These are phyloP conservation scores for Apodemus agrarius DNA, from an alignment of 2,797 vertebrate species.

Conservation along the genomic window DNA sequence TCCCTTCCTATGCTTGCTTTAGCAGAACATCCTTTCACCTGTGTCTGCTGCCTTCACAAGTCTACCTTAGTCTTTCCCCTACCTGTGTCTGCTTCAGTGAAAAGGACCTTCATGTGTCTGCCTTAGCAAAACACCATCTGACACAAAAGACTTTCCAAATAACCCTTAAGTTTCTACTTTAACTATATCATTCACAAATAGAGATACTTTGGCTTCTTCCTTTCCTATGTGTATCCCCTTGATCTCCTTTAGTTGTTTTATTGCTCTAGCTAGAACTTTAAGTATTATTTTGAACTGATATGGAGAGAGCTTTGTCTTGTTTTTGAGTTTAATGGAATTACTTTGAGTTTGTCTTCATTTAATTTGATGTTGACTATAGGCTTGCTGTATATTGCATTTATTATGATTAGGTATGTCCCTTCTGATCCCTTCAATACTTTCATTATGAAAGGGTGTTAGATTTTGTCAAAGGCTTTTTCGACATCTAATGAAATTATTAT, in stretches of 20 bases:
- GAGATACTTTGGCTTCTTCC: not conserved
- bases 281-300: not conserved
- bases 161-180: not conserved
- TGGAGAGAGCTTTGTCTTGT: not conserved
- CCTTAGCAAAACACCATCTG: too few species aligned
- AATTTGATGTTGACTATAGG: not conserved
- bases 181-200: not conserved
- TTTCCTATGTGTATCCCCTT: not conserved
- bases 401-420: not conserved
- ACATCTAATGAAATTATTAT: not conserved
- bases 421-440: not conserved
- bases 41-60: too few species aligned
- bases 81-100: too few species aligned
- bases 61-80: too few species aligned
- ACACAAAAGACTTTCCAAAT: not conserved
- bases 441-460: not conserved
- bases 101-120: too few species aligned
- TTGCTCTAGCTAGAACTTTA: not conserved
- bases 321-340: not conserved
- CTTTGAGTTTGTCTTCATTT: not conserved
- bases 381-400: not conserved
- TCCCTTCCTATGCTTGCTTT: too few species aligned
- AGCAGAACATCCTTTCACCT: not conserved
- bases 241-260: not conserved
- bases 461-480: not conserved